Evolutionary conservation across 2,888 invertebrate genomes (phyloP), one percentile per base, ranked within the genome.

Genomic region (Drosophila neoperkinsi): DNA sequence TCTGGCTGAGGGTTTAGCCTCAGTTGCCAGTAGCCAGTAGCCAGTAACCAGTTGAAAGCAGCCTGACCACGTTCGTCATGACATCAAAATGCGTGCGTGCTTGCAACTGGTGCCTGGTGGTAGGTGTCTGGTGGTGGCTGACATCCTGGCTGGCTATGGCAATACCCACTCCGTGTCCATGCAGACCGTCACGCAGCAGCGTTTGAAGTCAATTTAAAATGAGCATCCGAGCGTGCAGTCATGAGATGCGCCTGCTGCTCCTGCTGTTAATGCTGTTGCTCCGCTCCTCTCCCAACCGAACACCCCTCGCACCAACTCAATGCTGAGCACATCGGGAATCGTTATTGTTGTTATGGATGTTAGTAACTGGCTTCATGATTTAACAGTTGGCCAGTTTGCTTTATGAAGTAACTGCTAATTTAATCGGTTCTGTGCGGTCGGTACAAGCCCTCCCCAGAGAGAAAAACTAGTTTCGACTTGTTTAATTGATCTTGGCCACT

Each of bases 181-280:
- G 84, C 89, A 77, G 86, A 81, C 73, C 84, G 81, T 90, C 90
- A 89, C 90, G 88, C 83, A 90, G 84, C 82, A 89, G 81, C 90
- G 87, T 90, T 90, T 88, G 88, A 90, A 88, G 88, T 88, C 88
- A 88, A 88, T 90, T 88, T 88, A 84, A 90, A 88, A 90, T 89
- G 84, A 89, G 90, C 89, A 88, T 79, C 77, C 84, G 88, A 84
- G 90, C 88, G 88, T 90, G 87, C 90, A 84, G 82, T 79, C 90
- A 86, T 91, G 90, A 82, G 88, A 82, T 84, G 89, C 74, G 69
- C 82, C 58, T 67, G 69, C n/a, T 46, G 56, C 57, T 74, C 30
- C 31, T 71, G 43, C 21, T 46, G 46, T 57, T 59, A 10, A n/a
- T 21, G 46, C 28, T 34, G 25, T 25, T 4, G 6, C 49, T 9